phyloP scores from a whole-genome alignment of 2,888 invertebrate species.

The Epiblema foenella region DNA sequence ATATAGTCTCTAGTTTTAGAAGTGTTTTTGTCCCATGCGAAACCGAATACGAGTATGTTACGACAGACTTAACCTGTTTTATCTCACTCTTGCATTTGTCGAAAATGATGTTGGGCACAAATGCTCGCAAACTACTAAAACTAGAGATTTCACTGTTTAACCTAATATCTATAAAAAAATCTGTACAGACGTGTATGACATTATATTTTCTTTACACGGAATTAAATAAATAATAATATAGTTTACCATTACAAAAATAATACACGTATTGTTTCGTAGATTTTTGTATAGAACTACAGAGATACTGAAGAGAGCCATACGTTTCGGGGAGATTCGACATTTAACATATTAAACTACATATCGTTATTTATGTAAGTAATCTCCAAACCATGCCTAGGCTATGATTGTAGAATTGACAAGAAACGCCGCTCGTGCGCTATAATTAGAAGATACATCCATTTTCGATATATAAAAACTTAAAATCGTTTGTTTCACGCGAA shows the following conservation, averaged over 20 bases:
- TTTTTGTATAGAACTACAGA: conserved; percentile 35
- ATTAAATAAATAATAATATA: conserved; percentile 22
- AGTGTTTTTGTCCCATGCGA: background rate
- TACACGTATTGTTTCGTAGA: conserved; percentile 27
- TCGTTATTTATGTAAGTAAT: conserved; percentile 31
- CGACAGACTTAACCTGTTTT: background rate
- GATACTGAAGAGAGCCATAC: conserved; percentile 47
- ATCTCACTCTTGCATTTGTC: background rate
- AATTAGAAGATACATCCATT: background rate
- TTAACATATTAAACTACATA: conserved; percentile 33
- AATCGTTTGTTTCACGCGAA: background rate
- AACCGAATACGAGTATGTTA: background rate
- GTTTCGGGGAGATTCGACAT: conserved; percentile 44
- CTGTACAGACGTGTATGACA: conserved; percentile 18
- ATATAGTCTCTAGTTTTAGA: conserved; percentile 13
- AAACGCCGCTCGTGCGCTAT: background rate
- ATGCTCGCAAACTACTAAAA: background rate
- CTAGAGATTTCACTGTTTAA: conserved; percentile 16
- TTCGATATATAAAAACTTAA: background rate
- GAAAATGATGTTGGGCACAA: background rate
- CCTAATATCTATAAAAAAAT: conserved; percentile 18
- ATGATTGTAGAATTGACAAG: conserved; percentile 39
- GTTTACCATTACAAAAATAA: conserved; percentile 35
- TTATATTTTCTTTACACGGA: conserved; percentile 14
- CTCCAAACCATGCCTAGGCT: conserved; percentile 32